Evolutionary conservation across 2,888 invertebrate species (phyloP), one percentile per base, ranked within the genome.

Genomic region (Dasysyrphus tricinctus): DNA sequence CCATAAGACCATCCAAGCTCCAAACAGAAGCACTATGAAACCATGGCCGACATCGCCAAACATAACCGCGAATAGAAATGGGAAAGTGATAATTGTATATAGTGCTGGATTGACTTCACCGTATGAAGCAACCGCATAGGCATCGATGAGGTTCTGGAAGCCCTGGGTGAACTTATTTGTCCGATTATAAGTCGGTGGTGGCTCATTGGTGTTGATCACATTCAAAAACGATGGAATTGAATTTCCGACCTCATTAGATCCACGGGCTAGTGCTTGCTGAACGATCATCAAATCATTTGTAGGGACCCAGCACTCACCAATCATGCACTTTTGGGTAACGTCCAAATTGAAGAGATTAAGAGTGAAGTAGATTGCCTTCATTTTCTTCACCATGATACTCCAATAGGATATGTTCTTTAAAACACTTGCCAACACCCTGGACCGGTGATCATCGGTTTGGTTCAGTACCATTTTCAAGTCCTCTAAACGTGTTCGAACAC

Each of bases 11-110:
- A 99, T 95, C 94, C 95, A 96, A 0, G 93, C 92, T 0, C 96
- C 98, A 91, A 98, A 97, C 5, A 96, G 72, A 0, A 96, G 93
- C 95, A 99, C 95, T 88, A 99, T 95, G 3, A 96, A 56, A 4
- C 98, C 98, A 93, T 98, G 98, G 5, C 98, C 98, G 88, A 96
- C 93, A 92, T 99, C 98, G 16, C 98, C 98, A 92, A 98, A 99
- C 98, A 99, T 99, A 88, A 98, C 95, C 44, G 97, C 97, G 93
- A 98, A 98, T 32, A 98, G 93, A 94, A 98, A 98, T 11, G 98
- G 98, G 94, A 98, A 98, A 72, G 98, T 96, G 89, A 97, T 95
- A 88, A 97, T 95, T n/a, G 97, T 96, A 93, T 96, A 98, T 0
- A 96, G 94, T 11, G 97, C 97, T 89, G 98, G 98, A 93, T 98